phyloP scores from a whole-genome alignment of 2,113 vertebrate species.

The Terrapene triunguis region DNA sequence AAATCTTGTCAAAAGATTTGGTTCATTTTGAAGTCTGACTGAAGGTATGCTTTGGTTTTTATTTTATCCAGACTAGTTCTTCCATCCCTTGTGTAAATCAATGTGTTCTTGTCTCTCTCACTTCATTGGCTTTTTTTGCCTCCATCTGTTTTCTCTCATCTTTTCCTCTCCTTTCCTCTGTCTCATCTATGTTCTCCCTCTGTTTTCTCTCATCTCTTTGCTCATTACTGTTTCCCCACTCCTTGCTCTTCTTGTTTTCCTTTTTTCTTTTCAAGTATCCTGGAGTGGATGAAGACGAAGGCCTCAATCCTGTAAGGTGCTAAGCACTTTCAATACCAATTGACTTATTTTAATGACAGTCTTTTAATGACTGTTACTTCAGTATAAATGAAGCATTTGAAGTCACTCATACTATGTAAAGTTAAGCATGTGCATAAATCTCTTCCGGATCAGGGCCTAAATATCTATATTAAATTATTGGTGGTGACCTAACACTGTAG shows the following conservation, averaged over 20 bases:
- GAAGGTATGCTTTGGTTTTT: neutral
- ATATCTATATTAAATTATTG: neutral
- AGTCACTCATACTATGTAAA: neutral
- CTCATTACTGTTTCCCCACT: neutral
- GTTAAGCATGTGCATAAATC: neutral
- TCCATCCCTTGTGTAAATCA: slow-evolving; percentile 52
- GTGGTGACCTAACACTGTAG: neutral
- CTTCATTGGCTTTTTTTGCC: slow-evolving; percentile 65
- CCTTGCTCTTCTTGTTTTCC: neutral
- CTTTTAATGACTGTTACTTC: neutral
- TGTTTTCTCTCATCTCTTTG: slow-evolving; percentile 70
- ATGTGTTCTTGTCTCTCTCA: slow-evolving; percentile 61
- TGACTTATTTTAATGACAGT: neutral
- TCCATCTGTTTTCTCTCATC: slow-evolving; percentile 74
- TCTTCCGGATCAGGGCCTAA: neutral
- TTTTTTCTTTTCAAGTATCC: slow-evolving; percentile 36
- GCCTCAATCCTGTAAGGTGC: neutral
- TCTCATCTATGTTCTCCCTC: slow-evolving; percentile 56
- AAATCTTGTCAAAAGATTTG: slow-evolving; percentile 16
- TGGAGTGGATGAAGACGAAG: neutral
- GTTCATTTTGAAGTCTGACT: slow-evolving; percentile 12
- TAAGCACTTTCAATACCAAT: neutral
- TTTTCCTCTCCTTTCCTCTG: slow-evolving; percentile 44
- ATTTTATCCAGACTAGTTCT: slow-evolving; percentile 38
- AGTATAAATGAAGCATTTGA: neutral